Conservation (phyloP, 2,888 invertebrate genomes). For the Noctua fimbriata region DNA sequence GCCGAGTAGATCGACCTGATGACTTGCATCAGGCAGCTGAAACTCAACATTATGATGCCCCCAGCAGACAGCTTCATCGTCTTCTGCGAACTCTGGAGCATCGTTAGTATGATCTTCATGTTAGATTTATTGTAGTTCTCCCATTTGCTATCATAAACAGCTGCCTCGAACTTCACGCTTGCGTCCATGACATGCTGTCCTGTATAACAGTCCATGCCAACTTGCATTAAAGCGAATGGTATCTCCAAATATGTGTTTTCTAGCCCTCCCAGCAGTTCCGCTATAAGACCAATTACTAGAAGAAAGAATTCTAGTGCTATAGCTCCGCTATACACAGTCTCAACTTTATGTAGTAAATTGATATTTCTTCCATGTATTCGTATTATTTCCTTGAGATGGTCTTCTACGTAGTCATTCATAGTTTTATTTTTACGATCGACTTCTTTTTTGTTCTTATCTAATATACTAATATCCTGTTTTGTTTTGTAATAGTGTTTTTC, state of each 20-base stretch:
- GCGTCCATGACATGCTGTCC: slow-evolving; percentile 72
- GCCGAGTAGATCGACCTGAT: slow-evolving; percentile 77
- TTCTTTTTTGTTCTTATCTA: slow-evolving; percentile 9
- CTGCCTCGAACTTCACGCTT: slow-evolving; percentile 59
- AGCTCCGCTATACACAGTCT: slow-evolving; percentile 69
- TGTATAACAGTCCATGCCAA: slow-evolving; percentile 71
- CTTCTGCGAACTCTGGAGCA: slow-evolving; percentile 79
- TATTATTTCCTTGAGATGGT: slow-evolving; percentile 49
- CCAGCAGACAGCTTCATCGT: slow-evolving; percentile 78
- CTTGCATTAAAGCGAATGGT: slow-evolving; percentile 74
- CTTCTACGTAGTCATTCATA: slow-evolving; percentile 48
- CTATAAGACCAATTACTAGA: slow-evolving; percentile 70
- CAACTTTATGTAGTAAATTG: slow-evolving; percentile 66
- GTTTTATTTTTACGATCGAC: slow-evolving; percentile 22
- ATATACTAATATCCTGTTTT: slow-evolving; percentile 44
- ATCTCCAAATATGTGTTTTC: slow-evolving; percentile 75
- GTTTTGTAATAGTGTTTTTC: slow-evolving; percentile 60
- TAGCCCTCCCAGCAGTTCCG: slow-evolving; percentile 75
- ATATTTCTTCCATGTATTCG: slow-evolving; percentile 65
- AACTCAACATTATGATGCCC: slow-evolving; percentile 74
- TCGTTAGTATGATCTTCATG: slow-evolving; percentile 71
- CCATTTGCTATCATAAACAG: slow-evolving; percentile 71
- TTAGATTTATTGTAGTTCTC: slow-evolving; percentile 67
- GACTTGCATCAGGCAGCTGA: slow-evolving; percentile 75
- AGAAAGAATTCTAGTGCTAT: slow-evolving; percentile 74